A percentile compares a stretch with the other conserved stretches of the same genome.
phyloP scores from a whole-genome alignment of 2,113 vertebrate species.

The Montifringilla adamsi region DNA sequence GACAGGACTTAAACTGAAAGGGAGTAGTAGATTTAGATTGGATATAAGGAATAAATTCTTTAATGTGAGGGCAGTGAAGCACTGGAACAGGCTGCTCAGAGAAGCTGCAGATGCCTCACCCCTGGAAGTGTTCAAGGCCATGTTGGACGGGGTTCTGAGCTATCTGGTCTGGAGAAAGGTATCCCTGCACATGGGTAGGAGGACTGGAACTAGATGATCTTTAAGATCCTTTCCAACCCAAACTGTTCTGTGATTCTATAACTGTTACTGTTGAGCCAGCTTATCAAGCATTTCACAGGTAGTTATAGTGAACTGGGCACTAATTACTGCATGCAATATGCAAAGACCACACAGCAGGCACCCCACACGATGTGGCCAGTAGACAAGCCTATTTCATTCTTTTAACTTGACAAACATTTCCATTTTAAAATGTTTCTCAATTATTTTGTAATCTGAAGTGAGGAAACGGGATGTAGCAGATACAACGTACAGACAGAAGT shows the following conservation, averaged over 20 bases:
- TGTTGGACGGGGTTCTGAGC: neutral
- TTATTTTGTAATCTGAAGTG: neutral
- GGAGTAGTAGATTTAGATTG: neutral
- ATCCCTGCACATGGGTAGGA: neutral
- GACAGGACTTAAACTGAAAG: neutral
- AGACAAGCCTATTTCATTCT: neutral
- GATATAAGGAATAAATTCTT: neutral
- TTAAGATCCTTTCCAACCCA: neutral
- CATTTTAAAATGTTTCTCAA: neutral
- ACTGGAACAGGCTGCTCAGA: neutral
- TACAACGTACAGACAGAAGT: neutral
- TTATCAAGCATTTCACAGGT: neutral
- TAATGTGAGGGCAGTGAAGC: no score
- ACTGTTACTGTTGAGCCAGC: neutral
- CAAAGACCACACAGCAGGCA: neutral
- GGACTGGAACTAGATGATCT: neutral
- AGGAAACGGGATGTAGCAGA: neutral
- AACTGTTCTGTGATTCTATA: neutral
- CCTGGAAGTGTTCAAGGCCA: neutral
- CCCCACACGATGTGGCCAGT: fast-evolving
- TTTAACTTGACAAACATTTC: neutral
- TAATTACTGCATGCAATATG: neutral
- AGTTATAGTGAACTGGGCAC: neutral
- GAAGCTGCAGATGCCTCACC: neutral
- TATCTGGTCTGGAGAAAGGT: neutral